Conservation (phyloP, 2,888 invertebrate genomes). For the Hylaea fasciaria region DNA sequence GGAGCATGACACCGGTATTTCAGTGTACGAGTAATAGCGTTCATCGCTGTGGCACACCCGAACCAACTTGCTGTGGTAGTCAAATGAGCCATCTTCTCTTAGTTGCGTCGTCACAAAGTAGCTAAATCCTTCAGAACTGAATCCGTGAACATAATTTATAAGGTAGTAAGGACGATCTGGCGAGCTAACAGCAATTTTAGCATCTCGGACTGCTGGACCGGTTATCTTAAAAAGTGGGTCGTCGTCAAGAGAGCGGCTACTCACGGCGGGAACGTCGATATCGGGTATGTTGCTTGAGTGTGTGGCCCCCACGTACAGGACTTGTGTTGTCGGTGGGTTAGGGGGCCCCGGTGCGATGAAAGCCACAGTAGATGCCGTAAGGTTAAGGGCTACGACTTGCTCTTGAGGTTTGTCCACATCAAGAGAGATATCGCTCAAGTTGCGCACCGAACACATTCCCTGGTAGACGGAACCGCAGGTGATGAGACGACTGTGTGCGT, state of each 20-base stretch:
- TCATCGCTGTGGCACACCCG: constrained; percentile 98
- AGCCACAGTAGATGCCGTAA: constrained; percentile 96
- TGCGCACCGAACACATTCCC: constrained; percentile 95
- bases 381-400: constrained; percentile 98
- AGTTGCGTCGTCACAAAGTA: constrained; percentile 98
- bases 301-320: constrained; percentile 98
- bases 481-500: constrained; percentile 94
- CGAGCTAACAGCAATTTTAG: constrained; percentile 96
- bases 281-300: constrained; percentile 96
- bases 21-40: constrained; percentile 98
- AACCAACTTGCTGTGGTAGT: constrained; percentile 96
- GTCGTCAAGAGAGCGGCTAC: constrained; percentile 94
- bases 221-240: constrained; percentile 96
- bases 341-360: constrained; percentile 98
- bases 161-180: constrained; percentile 95
- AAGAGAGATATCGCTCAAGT: constrained; percentile 93
- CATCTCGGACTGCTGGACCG: constrained; percentile 96
- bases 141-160: constrained; percentile 98
- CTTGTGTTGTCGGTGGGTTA: constrained; percentile 94
- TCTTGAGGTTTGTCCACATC: constrained; percentile 92
- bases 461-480: constrained; percentile 96
- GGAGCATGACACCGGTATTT: constrained; percentile 97
- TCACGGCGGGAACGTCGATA: constrained; percentile 96
- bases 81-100: constrained; percentile 90
- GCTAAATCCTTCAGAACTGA: constrained; percentile 97